Evolutionary conservation across 2,113 vertebrate species (phyloP).

Genomic region (Pantherophis guttatus): DNA sequence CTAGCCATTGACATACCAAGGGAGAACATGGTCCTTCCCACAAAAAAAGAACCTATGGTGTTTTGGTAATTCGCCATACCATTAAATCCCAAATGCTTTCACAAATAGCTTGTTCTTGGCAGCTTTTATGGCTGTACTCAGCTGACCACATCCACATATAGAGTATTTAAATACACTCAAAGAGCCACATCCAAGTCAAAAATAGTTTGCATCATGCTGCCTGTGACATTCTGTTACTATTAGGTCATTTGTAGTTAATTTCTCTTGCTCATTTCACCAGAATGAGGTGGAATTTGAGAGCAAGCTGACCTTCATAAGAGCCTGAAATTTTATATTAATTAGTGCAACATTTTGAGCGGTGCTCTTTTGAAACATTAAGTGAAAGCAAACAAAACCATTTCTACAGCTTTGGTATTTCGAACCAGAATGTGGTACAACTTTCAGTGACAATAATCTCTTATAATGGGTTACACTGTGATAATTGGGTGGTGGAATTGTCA

Average conservation of each 20-base stretch:
- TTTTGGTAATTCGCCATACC: not conserved
- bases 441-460: not conserved
- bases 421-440: not conserved
- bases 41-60: not conserved
- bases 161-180: not conserved
- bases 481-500: not conserved
- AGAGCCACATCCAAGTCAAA: not conserved
- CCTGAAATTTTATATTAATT: not conserved
- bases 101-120: not conserved
- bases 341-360: not conserved
- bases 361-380: not conserved
- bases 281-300: not conserved
- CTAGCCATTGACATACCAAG: not conserved
- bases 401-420: not conserved
- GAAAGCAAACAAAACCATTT: not conserved
- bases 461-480: not conserved
- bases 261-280: not conserved
- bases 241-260: not conserved
- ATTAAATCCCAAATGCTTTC: not conserved
- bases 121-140: not conserved
- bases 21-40: not conserved
- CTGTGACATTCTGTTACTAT: not conserved
- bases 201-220: not conserved
- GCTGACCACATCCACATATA: not conserved
- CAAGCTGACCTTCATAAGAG: not conserved